These are phyloP conservation scores for Troglohyphantes excavatus DNA, from an alignment of 2,888 invertebrate species.

Conservation along the genomic window DNA sequence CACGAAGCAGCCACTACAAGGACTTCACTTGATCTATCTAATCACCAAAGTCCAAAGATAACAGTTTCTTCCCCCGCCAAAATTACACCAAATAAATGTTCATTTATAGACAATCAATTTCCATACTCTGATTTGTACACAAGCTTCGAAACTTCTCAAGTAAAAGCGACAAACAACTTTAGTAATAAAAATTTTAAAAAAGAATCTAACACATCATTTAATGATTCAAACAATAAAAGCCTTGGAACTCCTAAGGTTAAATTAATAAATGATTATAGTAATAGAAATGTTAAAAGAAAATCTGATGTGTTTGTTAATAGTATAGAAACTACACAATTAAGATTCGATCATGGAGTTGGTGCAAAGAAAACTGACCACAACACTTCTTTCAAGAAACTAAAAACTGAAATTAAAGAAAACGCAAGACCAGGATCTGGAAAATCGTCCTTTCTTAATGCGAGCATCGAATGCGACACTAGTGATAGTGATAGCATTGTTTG, in stretches of 20 bases:
- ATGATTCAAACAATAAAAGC: neutral
- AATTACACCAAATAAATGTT: neutral
- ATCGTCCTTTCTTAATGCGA: neutral
- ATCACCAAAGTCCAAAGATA: neutral
- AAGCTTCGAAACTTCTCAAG: conserved; percentile 19
- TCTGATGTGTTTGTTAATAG: neutral
- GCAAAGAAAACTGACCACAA: neutral
- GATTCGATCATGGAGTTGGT: neutral
- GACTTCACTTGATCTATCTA: neutral
- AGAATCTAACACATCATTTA: neutral
- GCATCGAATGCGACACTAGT: neutral
- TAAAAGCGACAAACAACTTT: too few species aligned
- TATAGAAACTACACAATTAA: conserved; percentile 9
- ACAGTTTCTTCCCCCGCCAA: neutral
- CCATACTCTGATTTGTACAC: neutral
- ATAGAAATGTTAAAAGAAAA: neutral
- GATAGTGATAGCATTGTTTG: conserved; percentile 47
- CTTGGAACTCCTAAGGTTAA: neutral
- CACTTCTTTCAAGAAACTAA: neutral
- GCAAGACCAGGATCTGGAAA: neutral
- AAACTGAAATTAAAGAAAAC: neutral
- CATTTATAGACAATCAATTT: neutral
- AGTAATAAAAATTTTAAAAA: too few species aligned
- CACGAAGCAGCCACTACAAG: neutral
- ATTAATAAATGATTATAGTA: neutral